These are phyloP conservation scores for Petrolisthes cinctipes DNA, from an alignment of 2,888 invertebrate species.

Conservation along the genomic window DNA sequence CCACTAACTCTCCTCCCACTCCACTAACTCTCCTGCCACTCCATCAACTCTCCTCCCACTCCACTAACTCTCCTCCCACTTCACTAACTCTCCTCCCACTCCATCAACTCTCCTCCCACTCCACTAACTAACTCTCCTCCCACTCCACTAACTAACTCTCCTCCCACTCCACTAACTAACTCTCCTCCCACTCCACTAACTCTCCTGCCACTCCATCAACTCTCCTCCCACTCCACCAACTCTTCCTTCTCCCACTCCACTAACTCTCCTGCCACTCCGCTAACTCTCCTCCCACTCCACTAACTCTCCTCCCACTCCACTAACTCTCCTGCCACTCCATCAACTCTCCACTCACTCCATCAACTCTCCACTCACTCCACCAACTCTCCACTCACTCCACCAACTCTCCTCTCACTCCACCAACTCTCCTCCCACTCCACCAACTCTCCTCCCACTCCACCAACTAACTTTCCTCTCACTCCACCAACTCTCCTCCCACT, in stretches of 20 bases:
- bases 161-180: not conserved
- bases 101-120: not conserved
- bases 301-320: not conserved
- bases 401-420: not conserved
- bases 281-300: not conserved
- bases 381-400: not conserved
- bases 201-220: not conserved
- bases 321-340: not conserved
- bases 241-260: not conserved
- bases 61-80: not conserved
- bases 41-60: not conserved
- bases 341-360: not conserved
- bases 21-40: not conserved
- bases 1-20: not conserved
- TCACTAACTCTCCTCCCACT: not conserved
- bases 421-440: not conserved
- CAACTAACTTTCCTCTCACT: too few species aligned
- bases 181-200: not conserved
- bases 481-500: too few species aligned
- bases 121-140: not conserved
- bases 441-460: not conserved
- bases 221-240: not conserved
- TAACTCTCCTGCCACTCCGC: not conserved
- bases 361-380: not conserved
- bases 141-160: not conserved